Conservation (phyloP, 2,888 invertebrate species). For the Synanthedon myopaeformis region DNA sequence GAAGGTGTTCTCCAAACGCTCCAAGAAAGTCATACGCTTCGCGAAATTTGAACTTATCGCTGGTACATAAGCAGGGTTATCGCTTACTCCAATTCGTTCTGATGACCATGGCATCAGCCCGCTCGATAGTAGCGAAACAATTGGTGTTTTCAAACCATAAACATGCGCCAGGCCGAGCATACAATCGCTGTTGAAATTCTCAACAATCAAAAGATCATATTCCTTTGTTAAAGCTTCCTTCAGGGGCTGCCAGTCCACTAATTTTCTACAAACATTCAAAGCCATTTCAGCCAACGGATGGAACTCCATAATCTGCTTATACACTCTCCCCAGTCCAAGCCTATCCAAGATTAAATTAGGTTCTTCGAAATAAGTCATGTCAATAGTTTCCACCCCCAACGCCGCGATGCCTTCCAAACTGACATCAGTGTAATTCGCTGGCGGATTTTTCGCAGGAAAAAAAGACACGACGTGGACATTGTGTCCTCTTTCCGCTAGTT, state of each 20-base stretch:
- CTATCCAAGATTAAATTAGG: conserved; percentile 20
- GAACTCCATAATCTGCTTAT: conserved; percentile 32
- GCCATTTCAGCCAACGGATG: conserved; percentile 37
- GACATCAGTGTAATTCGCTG: conserved; percentile 53
- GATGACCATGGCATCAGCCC: conserved; percentile 69
- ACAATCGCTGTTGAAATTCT: conserved; percentile 75
- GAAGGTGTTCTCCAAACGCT: conserved; percentile 54
- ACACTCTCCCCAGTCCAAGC: conserved; percentile 30
- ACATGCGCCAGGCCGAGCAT: conserved; percentile 71
- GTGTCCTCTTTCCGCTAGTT: conserved; percentile 69
- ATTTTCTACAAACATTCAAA: conserved; percentile 38
- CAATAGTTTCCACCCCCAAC: conserved; percentile 39
- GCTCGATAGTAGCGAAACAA: conserved; percentile 68
- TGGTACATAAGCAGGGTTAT: conserved; percentile 67
- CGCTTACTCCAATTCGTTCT: conserved; percentile 49
- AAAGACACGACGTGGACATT: conserved; percentile 72
- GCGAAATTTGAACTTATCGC: conserved; percentile 59
- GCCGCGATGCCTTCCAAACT: conserved; percentile 50
- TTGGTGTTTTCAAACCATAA: conserved; percentile 62
- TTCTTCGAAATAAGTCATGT: conserved; percentile 32
- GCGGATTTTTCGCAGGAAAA: conserved; percentile 62
- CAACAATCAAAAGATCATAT: conserved; percentile 75
- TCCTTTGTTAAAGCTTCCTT: conserved; percentile 39
- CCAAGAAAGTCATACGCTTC: conserved; percentile 57
- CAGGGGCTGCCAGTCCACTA: conserved; percentile 44